Base-by-base conservation (phyloP, 2,888 invertebrate species). In the Caenorhabditis macrosperma region DNA sequence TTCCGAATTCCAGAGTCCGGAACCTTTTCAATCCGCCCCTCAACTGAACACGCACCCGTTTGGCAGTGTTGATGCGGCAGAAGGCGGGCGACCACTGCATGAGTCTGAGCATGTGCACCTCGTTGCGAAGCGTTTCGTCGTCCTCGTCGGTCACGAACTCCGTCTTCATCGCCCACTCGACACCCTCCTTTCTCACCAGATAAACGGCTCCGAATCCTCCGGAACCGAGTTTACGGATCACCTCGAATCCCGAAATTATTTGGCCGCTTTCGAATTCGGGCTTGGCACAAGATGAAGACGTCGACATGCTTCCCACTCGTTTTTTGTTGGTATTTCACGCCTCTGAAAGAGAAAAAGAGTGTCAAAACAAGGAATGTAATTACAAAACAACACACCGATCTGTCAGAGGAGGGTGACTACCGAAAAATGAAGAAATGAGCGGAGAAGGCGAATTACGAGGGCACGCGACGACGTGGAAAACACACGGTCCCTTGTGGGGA, bases 141-240 rank as follows among this genome's bases (percentile, higher is more conserved):
- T 61, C 60, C 26, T 81, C 72, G 17, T 79, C 82, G 35, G 75
- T 72, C 26, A 80, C 66, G 33, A 76, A 84, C 69, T 87, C 87
- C 12, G 86, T 83, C 50, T 87, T 87, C 78, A 85, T 59, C 9
- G 87, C 87, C 26, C 83, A 82, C 6, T 61, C 63, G 2, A 60
- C 15, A 7, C 76, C 82, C 24, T 79, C 33, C 20, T 79, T 79
- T 15, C 52, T 26, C 35, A 86, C 85, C 28, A 84, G 82, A 63
- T 83, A 84, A 28, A 87, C 87, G 41, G 83, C 80, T 15, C 87
- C 87, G 63, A 86, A 87, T 9, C 87, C 87, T n/a, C 87, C 87
- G 24, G 82, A 79, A 24, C 87, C 87, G 9, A 87, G 68, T 52
- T 86, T 81, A n/a, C 64, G 72, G 59, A 82, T 55, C 15, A 84